Evolutionary conservation across 1,140 invertebrate species (phyloP), one percentile per base, ranked within the genome.

Genomic region (Cryptotermes secundus): DNA sequence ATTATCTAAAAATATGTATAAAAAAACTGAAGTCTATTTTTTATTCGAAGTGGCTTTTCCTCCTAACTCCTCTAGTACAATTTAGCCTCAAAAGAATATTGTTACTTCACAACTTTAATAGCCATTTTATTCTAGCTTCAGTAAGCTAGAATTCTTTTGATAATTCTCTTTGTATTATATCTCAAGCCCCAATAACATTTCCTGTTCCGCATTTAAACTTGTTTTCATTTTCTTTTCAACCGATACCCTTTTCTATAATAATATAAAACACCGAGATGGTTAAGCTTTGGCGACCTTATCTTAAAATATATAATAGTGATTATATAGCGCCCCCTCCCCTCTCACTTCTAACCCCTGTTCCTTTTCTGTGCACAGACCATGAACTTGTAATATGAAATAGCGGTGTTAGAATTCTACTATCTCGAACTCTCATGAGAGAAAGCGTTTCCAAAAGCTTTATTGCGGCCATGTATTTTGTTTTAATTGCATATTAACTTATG

Each of bases 391-490:
- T 72, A 72, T 72, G 59, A 72, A 72, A 72, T 72, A 72, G 26
- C 14, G 59, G n/a, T 72, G 59, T 72, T 72, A 31, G 59, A 72
- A 72, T 72, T 31, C 59, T 72, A 31, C 59, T 26, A 72, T 26
- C 26, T n/a, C 59, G 1, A 65, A 65, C 24, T 72, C 59, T 72
- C 26, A 22, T 59, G 26, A 72, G 59, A 72, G 59, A 31, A n/a
- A 72, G 31, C 9, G n/a, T 72, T 72, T 72, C 59, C 59, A 31
- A 72, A 72, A 31, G 80, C 35, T 81, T 81, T 81, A 81, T 81
- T 36, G 34, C 35, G 35, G 80, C 80, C n/a, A 81, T 81, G 80
- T 81, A 81, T 81, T 81, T 81, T 81, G 35, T 72, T 81, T 81
- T 81, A 81, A 81, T 81, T 81, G 80, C 80, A 35, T 38, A 81